Conservation (phyloP, 23 tunicate species). For the Ciona savignyi region DNA sequence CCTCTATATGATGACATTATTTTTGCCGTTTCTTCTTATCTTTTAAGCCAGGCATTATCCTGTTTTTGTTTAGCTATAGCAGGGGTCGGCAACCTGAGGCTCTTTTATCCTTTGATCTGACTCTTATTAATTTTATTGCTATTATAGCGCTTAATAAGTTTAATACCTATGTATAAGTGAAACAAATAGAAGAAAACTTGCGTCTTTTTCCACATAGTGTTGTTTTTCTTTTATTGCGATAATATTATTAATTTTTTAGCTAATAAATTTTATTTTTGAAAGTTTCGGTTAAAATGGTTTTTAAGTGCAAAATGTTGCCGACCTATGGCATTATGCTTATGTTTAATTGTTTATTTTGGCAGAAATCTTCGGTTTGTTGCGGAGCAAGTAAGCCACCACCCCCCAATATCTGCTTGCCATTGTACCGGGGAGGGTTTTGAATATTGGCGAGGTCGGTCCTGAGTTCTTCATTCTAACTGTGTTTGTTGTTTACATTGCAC, state of each 20-base stretch:
- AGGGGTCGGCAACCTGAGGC: too few relatives aligned
- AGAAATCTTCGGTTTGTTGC: conserved; percentile 76
- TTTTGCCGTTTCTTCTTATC: neutral
- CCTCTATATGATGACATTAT: neutral
- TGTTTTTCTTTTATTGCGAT: too few relatives aligned
- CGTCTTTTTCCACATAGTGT: too few relatives aligned
- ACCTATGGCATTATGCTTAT: neutral
- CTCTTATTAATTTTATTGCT: too few relatives aligned
- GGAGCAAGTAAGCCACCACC: conserved; percentile 99
- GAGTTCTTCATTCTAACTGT: too few relatives aligned
- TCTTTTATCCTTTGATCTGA: too few relatives aligned
- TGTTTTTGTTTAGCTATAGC: neutral
- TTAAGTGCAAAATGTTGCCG: too few relatives aligned
- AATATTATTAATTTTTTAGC: neutral
- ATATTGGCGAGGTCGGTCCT: conserved; percentile 78
- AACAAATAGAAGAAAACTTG: too few relatives aligned
- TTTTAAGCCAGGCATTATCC: neutral
- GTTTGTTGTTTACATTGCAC: too few relatives aligned
- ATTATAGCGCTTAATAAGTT: too few relatives aligned
- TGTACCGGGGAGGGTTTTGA: conserved; percentile 50
- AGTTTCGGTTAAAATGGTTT: too few relatives aligned
- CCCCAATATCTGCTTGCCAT: conserved; percentile 88
- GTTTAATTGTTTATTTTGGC: neutral
- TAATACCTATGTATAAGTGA: too few relatives aligned
- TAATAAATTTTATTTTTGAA: neutral